A percentile compares a stretch with the other conserved stretches of the same genome.
These are phyloP conservation scores for Trisateles emortualis DNA, from an alignment of 2,888 invertebrate species.

Conservation along the genomic window DNA sequence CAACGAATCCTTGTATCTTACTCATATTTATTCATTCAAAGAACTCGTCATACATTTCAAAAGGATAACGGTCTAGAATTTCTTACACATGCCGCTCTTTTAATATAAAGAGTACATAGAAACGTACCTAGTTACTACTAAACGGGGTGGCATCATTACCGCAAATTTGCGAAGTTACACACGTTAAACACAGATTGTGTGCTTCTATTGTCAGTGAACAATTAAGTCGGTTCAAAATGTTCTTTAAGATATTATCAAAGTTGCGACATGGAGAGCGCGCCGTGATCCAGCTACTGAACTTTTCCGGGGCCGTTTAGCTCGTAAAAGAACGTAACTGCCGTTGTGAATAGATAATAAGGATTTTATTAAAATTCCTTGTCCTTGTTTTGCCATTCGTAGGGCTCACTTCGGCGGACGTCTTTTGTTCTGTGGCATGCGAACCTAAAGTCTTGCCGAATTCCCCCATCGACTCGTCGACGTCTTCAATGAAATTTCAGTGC, in stretches of 20 bases:
- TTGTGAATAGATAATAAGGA: conserved; percentile 84
- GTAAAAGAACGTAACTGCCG: conserved; percentile 81
- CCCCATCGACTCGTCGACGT: conserved; percentile 58
- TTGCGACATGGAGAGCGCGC: conserved; percentile 63
- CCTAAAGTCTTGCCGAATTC: conserved; percentile 65
- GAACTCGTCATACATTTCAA: background rate
- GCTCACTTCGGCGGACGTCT: conserved; percentile 59
- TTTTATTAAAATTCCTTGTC: conserved; percentile 85
- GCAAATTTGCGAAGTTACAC: conserved; percentile 37
- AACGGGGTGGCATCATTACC: conserved; percentile 31
- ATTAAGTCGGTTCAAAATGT: conserved; percentile 66
- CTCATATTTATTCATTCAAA: conserved; percentile 3
- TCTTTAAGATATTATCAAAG: conserved; percentile 72
- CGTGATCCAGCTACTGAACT: conserved; percentile 67
- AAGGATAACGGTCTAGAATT: conserved; percentile 7
- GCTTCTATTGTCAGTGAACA: conserved; percentile 57
- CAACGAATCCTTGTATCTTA: background rate
- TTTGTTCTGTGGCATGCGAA: conserved; percentile 76
- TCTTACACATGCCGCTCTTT: background rate
- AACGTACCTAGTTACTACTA: conserved; percentile 21
- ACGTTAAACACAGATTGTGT: conserved; percentile 48
- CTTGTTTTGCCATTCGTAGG: conserved; percentile 76
- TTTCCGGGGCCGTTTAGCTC: conserved; percentile 70
- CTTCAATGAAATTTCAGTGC: conserved; percentile 69
- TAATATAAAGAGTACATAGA: conserved; percentile 10